These are phyloP conservation scores for Amia ocellicauda DNA, from an alignment of 2,113 vertebrate species.

Conservation along the genomic window DNA sequence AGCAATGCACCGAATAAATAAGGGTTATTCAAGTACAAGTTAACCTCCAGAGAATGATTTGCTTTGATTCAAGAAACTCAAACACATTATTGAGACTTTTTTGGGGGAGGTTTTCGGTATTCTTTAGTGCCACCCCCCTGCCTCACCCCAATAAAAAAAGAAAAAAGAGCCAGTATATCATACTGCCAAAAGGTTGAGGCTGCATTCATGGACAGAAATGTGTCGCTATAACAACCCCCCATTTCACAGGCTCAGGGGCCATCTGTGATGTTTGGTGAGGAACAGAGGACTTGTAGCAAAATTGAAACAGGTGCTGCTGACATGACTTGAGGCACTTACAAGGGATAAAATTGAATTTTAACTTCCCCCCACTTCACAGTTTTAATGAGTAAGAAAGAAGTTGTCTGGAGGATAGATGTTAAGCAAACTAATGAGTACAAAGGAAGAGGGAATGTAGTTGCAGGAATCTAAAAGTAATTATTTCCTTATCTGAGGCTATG, in stretches of 20 bases:
- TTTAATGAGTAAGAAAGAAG: constrained; percentile 30
- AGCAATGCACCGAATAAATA: too few relatives aligned
- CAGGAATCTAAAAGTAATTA: constrained; percentile 54
- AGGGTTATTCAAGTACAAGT: too few relatives aligned
- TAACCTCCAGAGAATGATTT: too few relatives aligned
- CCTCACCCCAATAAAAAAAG: not conserved
- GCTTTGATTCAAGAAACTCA: too few relatives aligned
- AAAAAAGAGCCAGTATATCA: not conserved
- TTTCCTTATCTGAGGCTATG: constrained; percentile 49
- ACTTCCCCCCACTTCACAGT: constrained; percentile 28
- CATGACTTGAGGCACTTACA: constrained; percentile 30
- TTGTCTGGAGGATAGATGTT: constrained; percentile 34
- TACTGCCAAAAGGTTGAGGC: not conserved
- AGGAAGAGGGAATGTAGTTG: constrained; percentile 30
- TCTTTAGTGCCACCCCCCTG: not conserved
- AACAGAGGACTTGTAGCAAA: constrained; percentile 12
- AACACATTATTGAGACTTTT: too few relatives aligned
- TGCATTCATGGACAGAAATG: not conserved
- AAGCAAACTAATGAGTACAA: constrained; percentile 43
- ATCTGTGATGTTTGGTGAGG: constrained; percentile 22
- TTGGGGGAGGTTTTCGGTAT: too few relatives aligned
- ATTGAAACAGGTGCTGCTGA: constrained; percentile 23
- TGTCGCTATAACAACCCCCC: constrained; percentile 23
- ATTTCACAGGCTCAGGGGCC: constrained; percentile 15
- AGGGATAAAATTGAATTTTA: constrained; percentile 38